These are phyloP conservation scores for Cynocephalus volans DNA, from an alignment of 2,113 vertebrate genomes.

Conservation along the genomic window DNA sequence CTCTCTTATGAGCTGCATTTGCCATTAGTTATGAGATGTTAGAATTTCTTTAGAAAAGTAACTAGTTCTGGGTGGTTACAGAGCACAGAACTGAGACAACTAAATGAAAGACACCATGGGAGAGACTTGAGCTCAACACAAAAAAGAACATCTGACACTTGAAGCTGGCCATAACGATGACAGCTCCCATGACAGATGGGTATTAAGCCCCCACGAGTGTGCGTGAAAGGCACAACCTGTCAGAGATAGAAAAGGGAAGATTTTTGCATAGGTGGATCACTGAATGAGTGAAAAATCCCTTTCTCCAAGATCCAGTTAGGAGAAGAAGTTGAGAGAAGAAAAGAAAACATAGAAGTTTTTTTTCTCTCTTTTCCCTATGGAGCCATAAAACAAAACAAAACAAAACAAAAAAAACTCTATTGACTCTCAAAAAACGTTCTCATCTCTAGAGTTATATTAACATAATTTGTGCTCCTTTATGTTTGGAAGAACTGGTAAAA, in stretches of 20 bases:
- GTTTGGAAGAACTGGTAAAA: background rate
- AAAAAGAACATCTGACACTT: background rate
- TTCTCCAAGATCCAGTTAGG: background rate
- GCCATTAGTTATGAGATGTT: background rate
- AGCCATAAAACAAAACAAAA: background rate
- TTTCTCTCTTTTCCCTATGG: background rate
- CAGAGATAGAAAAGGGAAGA: background rate
- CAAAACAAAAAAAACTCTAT: background rate
- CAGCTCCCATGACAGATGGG: rapidly evolving
- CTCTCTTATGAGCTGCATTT: constrained; percentile 33
- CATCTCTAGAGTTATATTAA: background rate
- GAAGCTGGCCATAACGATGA: background rate
- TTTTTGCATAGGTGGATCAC: background rate
- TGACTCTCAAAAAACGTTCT: background rate
- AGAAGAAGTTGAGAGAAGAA: background rate
- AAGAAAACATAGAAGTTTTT: background rate
- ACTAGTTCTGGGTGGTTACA: background rate
- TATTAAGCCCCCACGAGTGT: background rate
- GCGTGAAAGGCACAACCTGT: background rate
- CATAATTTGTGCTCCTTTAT: background rate
- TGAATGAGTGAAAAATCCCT: background rate
- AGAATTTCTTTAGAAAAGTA: constrained; percentile 8
- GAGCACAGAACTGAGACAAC: background rate
- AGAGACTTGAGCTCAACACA: background rate
- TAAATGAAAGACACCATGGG: background rate